Percentiles rank a stretch among this genome's conserved stretches.
These are phyloP conservation scores for Plagodis pulveraria DNA, from an alignment of 2,888 invertebrate species.

Conservation along the genomic window DNA sequence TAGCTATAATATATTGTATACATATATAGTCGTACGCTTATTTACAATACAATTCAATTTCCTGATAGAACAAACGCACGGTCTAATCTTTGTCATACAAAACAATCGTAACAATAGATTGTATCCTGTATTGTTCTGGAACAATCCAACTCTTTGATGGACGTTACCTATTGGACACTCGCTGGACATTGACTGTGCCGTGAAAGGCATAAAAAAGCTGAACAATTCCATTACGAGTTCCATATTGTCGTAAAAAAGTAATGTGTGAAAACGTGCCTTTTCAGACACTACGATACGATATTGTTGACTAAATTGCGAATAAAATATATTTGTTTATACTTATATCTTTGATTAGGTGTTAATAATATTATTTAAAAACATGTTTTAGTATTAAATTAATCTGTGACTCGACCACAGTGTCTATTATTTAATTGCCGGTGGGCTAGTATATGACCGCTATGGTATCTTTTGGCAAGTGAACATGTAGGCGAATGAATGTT, in stretches of 20 bases:
- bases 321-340: too few species aligned
- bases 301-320: neutral
- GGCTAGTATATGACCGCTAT: too few species aligned
- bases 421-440: too few species aligned
- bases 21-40: neutral
- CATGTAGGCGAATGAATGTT: too few species aligned
- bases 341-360: too few species aligned
- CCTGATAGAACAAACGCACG: neutral
- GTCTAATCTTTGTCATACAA: neutral
- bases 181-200: conserved; percentile 17
- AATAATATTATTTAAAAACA: too few species aligned
- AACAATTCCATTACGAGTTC: conserved; percentile 50
- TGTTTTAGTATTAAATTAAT: too few species aligned
- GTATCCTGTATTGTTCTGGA: conserved; percentile 4
- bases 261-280: conserved; percentile 50
- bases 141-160: conserved; percentile 5
- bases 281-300: conserved; percentile 42
- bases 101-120: conserved; percentile 5
- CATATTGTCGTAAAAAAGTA: conserved; percentile 64
- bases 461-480: too few species aligned
- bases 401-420: too few species aligned
- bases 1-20: too few species aligned
- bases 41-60: neutral
- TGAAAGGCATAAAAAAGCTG: conserved; percentile 46
- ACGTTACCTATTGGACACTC: conserved; percentile 6